Conservation (phyloP, 2,797 vertebrate species). For the Epinephelus malabaricus region DNA sequence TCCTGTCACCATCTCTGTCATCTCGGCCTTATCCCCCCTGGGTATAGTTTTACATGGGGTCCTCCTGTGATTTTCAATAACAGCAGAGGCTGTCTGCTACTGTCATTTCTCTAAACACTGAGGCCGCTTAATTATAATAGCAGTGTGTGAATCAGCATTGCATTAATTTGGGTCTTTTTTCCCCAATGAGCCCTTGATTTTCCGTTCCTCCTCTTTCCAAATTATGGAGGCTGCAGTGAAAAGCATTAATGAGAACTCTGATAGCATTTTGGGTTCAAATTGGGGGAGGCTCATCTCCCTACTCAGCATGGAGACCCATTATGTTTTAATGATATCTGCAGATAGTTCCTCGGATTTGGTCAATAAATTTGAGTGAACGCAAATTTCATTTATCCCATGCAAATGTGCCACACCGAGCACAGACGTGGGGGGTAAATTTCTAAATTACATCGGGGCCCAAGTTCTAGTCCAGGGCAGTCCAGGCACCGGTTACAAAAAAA, state of each 20-base stretch:
- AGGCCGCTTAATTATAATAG: slow-evolving; percentile 46
- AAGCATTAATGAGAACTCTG: slow-evolving; percentile 55
- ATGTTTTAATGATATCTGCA: slow-evolving; percentile 60
- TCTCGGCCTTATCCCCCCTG: not conserved
- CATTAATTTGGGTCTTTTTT: slow-evolving; percentile 27
- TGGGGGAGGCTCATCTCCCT: slow-evolving; percentile 51
- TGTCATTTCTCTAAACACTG: slow-evolving; percentile 29
- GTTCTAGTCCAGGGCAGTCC: not conserved
- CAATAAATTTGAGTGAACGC: slow-evolving; percentile 57
- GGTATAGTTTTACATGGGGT: not conserved
- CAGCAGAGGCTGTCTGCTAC: slow-evolving; percentile 16
- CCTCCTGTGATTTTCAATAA: slow-evolving; percentile 30
- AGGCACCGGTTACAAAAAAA: slow-evolving; percentile 14
- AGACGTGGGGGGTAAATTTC: slow-evolving; percentile 17
- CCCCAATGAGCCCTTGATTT: slow-evolving; percentile 39
- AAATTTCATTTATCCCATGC: slow-evolving; percentile 50
- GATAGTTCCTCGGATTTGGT: slow-evolving; percentile 52
- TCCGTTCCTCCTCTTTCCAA: slow-evolving; percentile 38
- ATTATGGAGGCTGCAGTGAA: slow-evolving; percentile 46
- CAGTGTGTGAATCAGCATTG: slow-evolving; percentile 43
- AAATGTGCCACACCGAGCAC: slow-evolving; percentile 32
- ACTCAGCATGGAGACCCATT: slow-evolving; percentile 66
- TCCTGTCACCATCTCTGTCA: not conserved
- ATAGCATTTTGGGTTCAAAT: slow-evolving; percentile 53
- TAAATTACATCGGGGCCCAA: not conserved